phyloP scores from a whole-genome alignment of 2,888 invertebrate genomes.

The Sinopyrophorus schimmeli region DNA sequence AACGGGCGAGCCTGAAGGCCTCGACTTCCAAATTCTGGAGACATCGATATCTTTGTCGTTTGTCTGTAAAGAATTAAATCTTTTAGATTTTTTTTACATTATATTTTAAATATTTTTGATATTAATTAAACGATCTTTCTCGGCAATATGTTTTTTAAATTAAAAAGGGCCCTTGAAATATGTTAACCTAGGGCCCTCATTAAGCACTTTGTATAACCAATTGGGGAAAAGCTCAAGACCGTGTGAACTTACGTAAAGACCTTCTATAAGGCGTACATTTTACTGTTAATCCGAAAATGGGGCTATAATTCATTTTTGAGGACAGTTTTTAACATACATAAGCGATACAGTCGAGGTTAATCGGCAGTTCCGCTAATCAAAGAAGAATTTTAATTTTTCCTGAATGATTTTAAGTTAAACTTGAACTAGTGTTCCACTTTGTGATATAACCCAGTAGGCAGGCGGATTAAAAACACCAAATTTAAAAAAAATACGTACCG shows the following conservation, averaged over 20 bases:
- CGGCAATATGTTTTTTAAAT: no score
- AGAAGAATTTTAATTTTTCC: conserved; percentile 4
- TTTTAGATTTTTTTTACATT: no score
- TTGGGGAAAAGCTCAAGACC: conserved; percentile 6
- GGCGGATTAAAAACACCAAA: no score
- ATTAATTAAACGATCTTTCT: no score
- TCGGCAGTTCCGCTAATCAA: conserved; percentile 18
- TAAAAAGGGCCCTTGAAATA: no score
- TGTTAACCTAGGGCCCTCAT: neutral
- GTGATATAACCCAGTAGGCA: neutral
- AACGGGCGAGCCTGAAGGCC: conserved; percentile 41
- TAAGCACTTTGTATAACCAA: no score
- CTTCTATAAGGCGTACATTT: conserved; percentile 12
- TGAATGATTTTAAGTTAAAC: neutral
- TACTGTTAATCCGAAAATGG: conserved; percentile 10
- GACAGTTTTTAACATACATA: conserved; percentile 26
- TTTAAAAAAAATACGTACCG: conserved; percentile 45
- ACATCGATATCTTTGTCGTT: conserved; percentile 53
- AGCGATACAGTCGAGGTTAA: conserved; percentile 26
- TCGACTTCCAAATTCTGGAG: conserved; percentile 50
- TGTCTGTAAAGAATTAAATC: conserved; percentile 51
- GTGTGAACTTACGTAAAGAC: conserved; percentile 12
- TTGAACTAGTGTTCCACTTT: neutral
- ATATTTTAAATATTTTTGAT: no score
- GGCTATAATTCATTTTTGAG: conserved; percentile 27